Evolutionary conservation across 2,113 vertebrate species (phyloP), one percentile per base, ranked within the genome.

Genomic region (Narcine bancroftii): DNA sequence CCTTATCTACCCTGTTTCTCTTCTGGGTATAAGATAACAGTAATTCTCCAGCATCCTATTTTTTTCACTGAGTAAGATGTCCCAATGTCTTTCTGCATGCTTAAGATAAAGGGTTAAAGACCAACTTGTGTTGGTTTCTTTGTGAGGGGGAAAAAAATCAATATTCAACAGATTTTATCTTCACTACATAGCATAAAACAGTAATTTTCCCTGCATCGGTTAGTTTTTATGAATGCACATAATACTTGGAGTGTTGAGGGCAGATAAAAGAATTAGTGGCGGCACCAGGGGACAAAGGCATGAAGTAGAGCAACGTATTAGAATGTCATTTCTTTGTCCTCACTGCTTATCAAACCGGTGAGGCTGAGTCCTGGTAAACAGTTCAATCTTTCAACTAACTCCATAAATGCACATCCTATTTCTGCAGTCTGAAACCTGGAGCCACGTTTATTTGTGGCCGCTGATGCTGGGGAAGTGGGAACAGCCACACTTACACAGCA

Each of bases 261-360:
- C 98, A 99, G 98, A 99, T 99, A 99, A 99, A 99, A 99, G 98
- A 99, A 98, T 99, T 99, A 99, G 97, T 96, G 96, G 97, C 97
- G 96, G 96, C 96, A 96, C 95, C 96, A 96, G 95, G 96, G 97
- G 96, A 97, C 96, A 93, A 92, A 95, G 96, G 96, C 95, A 95
- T 96, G 96, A 96, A 98, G 97, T 97, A 97, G 96, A 97, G 96
- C 95, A 93, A 96, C 96, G 97, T 98, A 99, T 99, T 98, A 98
- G 96, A 97, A 97, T 98, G 98, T 98, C 97, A 97, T 97, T n/a
- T 98, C 97, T 99, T 98, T 97, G 98, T 97, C 97, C 97, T 97
- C 95, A 94, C 95, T 96, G 97, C 97, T 98, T 97, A 98, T 98
- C 97, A 94, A 96, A 96, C 96, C 97, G 97, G 97, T 96, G 96